phyloP scores from a whole-genome alignment of 2,888 invertebrate genomes.

The Cataglyphis livida region DNA sequence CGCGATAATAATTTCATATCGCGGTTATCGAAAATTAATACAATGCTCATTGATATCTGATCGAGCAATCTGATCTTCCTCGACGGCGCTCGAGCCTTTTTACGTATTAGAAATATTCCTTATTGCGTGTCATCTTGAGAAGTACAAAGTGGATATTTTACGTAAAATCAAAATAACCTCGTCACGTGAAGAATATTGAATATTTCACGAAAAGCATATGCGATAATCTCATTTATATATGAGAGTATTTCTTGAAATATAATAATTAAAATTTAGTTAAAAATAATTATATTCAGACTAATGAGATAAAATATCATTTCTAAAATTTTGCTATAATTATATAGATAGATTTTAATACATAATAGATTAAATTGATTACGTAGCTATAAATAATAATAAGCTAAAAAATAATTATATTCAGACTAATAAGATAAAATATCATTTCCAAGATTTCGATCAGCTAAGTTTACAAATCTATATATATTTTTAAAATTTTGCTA shows the following conservation, averaged over 20 bases:
- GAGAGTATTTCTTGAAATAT: neutral
- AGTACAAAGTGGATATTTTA: neutral
- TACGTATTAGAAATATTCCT: neutral
- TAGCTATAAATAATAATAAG: neutral
- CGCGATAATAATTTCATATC: slow-evolving; percentile 5
- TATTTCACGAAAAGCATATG: neutral
- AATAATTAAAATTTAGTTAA: neutral
- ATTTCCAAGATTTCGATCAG: neutral
- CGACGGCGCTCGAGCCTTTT: neutral
- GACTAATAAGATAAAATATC: neutral
- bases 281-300: neutral
- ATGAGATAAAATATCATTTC: neutral
- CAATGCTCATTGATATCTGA: slow-evolving; percentile 1
- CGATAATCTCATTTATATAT: neutral
- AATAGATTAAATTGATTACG: neutral
- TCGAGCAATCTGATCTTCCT: slow-evolving; percentile 2
- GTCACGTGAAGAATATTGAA: neutral
- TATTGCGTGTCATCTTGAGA: neutral
- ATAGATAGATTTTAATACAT: neutral
- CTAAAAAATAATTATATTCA: neutral
- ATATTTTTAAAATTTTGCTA: neutral
- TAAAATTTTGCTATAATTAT: neutral
- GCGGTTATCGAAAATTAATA: neutral
- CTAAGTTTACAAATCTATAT: neutral
- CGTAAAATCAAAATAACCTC: neutral